Base-by-base conservation (phyloP, 1,140 invertebrate genomes). In the Trichonephila clavipes region DNA sequence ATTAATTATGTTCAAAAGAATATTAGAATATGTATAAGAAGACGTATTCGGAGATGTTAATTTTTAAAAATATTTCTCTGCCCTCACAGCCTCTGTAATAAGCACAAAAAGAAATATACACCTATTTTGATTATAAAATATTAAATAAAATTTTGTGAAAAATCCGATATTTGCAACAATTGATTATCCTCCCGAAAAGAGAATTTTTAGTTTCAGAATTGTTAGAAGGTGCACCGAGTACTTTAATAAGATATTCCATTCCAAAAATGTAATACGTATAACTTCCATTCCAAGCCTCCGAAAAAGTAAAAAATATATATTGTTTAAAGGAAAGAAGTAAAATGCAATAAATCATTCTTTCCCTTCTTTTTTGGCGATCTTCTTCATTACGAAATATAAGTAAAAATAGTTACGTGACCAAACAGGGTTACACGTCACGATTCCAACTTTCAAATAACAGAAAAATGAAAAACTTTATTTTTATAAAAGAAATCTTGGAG, bases 381-480 rank as follows among this genome's bases (percentile, higher is more conserved):
- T 64, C 16, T 21, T 4, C 21, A 19, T 64, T 64, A 21, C 18
- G 16, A 18, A 18, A 64, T 6, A 21, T 0, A 64, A 64, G 16
- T 19, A 5, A 16, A 10, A 28, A 77, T 3, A 40, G 28, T 77
- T n/a, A 28, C 72, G 72, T 77, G 72, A 77, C 24, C 72, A 28
- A 77, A 77, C 24, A 19, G 72, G 72, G 24, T 77, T 77, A 77
- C 72, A n/a, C 10, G 72, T 28, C 72, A 77, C 72, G n/a, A 19
- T 77, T 77, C 2, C 7, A 28, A 40, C 8, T 12, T 28, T 40
- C 14, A 14, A 12, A 14, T 24, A 7, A 10, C n/a, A 28, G 72
- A 77, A 28, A 40, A 28, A 24, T 77, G 34, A 77, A 77, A 6
- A 21, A 18, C 12, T 21, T 64, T 64, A 6, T 6, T 64, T 64